Evolutionary conservation across 2,113 vertebrate species (phyloP).

Genomic region (Ellobius talpinus): DNA sequence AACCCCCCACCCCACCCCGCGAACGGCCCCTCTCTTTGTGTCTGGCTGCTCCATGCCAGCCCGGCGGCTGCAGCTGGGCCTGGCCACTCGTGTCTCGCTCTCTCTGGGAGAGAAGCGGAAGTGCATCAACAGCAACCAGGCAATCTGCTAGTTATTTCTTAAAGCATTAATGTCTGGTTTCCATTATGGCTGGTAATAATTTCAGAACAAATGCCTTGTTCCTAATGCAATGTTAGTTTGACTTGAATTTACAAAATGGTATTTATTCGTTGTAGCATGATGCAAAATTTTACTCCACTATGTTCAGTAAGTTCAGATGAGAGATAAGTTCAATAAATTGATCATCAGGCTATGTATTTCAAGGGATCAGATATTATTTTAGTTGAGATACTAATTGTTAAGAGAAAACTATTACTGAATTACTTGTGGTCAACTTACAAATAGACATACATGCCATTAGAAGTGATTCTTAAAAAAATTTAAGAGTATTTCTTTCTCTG

Average conservation of each 20-base stretch:
- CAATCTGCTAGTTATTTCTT: slow-evolving; percentile 64
- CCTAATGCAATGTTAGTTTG: slow-evolving; percentile 65
- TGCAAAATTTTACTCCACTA: slow-evolving; percentile 54
- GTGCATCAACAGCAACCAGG: no score
- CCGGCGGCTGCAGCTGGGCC: no score
- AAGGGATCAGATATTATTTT: slow-evolving; percentile 45
- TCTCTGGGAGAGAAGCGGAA: no score
- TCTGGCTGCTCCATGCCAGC: no score
- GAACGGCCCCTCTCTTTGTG: slow-evolving; percentile 88
- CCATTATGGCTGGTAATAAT: slow-evolving; percentile 71
- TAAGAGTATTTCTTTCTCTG: slow-evolving; percentile 13
- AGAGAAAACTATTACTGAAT: slow-evolving; percentile 34
- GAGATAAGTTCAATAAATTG: slow-evolving; percentile 56
- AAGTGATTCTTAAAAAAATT: background rate
- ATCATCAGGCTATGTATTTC: background rate
- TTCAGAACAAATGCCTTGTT: slow-evolving; percentile 70
- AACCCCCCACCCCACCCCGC: slow-evolving; percentile 91
- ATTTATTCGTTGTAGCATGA: slow-evolving; percentile 46
- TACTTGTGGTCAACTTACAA: background rate
- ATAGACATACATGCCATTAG: background rate
- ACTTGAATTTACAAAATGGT: slow-evolving; percentile 63
- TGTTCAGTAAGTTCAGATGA: slow-evolving; percentile 55
- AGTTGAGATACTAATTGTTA: slow-evolving; percentile 21
- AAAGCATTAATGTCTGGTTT: slow-evolving; percentile 78
- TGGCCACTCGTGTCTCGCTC: no score